Conservation (phyloP, 2,113 vertebrate genomes). For the Scomber scombrus region DNA sequence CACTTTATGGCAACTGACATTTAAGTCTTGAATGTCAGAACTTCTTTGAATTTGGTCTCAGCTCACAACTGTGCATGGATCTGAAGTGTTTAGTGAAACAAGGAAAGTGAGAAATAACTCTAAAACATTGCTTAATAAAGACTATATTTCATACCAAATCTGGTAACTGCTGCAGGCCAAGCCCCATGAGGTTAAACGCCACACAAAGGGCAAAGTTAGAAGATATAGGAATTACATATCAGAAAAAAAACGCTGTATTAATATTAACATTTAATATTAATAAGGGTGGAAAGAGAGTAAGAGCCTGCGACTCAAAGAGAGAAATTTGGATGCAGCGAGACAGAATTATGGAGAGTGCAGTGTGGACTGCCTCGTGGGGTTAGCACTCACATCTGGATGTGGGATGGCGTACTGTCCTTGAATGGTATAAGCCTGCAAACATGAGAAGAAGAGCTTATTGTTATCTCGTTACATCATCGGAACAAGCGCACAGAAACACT, state of each 20-base stretch:
- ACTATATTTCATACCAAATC: not conserved
- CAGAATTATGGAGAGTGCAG: conserved; percentile 38
- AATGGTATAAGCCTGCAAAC: conserved; percentile 94
- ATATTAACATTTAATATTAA: conserved; percentile 97
- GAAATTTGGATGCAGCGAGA: conserved; percentile 47
- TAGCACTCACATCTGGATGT: conserved; percentile 95
- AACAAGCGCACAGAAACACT: not conserved
- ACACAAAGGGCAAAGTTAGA: conserved; percentile 58
- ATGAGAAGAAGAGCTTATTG: conserved; percentile 53
- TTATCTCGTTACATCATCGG: not conserved
- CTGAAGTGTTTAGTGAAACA: not conserved
- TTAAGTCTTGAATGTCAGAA: not conserved
- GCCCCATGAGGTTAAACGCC: conserved; percentile 58
- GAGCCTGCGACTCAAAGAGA: conserved; percentile 44
- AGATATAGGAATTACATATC: conserved; percentile 67
- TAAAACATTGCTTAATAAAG: not conserved
- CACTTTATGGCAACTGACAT: not conserved
- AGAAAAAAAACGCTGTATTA: conserved; percentile 84
- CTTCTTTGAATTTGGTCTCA: too few relatives aligned
- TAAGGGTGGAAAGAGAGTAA: conserved; percentile 79
- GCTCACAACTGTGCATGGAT: too few relatives aligned
- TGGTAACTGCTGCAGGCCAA: conserved; percentile 60
- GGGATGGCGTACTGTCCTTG: conserved; percentile 98
- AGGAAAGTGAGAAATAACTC: not conserved
- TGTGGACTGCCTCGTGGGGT: conserved; percentile 61